Base-by-base conservation (phyloP, 2,888 invertebrate genomes). In the Germaria angustata region DNA sequence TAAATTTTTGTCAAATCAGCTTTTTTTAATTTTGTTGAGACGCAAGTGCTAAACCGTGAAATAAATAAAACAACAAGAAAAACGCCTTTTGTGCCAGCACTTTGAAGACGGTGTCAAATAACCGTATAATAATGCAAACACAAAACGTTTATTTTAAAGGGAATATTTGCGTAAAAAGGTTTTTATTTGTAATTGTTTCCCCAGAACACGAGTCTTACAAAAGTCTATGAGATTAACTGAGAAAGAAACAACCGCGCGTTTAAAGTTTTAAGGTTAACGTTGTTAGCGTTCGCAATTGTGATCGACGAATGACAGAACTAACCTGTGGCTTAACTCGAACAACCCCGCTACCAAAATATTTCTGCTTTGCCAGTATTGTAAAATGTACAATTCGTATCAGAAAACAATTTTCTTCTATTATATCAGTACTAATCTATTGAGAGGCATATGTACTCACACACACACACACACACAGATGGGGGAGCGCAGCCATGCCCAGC, bases 241-340 rank as follows among this genome's bases (percentile, higher is more conserved):
- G n/a, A 44, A 51, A 32, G 9, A 63, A 57, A 39, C 51, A 76
- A 80, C 51, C 73, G 61, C 83, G 63, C 66, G 59, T 39, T 78
- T 80, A 68, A 46, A 46, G 20, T 78, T 63, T 49, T 20, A 66
- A 59, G 46, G 53, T 53, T 53, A 53, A 68, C 72, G 82, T 82
- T 86, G 87, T 86, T 85, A 84, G 81, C 87, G 86, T 87, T 84
- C 85, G 84, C 87, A 85, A 88, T 85, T 87, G 84, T 86, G 89
- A 88, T 88, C 88, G 86, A 86, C 87, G 89, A 88, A 84, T 88
- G 89, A 80, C 76, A 73, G 88, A 86, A 87, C 85, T 82, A 87
- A 87, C 85, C 85, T 87, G 87, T 87, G 87, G 76, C 85, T 87
- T 83, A 66, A 55, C 69, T 76, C 75, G 75, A 84, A 84, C 84